Percentiles rank a stretch among this genome's conserved stretches.
phyloP scores from a whole-genome alignment of 2,113 vertebrate species.

The Thamnophis sirtalis region DNA sequence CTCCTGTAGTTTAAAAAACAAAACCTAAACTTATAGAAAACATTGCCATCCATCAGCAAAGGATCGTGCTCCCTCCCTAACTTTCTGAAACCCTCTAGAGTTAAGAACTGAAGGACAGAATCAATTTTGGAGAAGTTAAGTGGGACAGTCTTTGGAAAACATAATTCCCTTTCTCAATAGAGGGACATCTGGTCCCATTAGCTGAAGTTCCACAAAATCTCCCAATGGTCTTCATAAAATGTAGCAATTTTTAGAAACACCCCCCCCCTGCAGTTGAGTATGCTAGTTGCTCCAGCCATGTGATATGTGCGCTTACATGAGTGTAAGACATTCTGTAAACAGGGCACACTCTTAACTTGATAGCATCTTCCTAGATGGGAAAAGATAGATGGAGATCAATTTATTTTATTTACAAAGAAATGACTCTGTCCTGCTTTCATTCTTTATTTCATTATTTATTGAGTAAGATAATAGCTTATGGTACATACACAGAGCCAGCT shows the following conservation, averaged over 20 bases:
- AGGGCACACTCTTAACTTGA: constrained; percentile 34
- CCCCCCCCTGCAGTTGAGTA: background rate
- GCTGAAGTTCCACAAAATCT: constrained; percentile 46
- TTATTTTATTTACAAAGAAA: constrained; percentile 35
- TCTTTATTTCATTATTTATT: constrained; percentile 78
- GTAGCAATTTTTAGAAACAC: constrained; percentile 39
- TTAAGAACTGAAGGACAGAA: constrained; percentile 31
- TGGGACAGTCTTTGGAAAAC: constrained; percentile 50
- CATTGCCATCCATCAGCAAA: background rate
- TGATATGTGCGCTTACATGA: constrained; percentile 9
- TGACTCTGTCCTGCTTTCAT: constrained; percentile 52
- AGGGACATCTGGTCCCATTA: constrained; percentile 62
- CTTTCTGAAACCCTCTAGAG: constrained; percentile 12
- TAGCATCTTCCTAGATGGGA: constrained; percentile 1
- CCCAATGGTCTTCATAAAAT: constrained; percentile 48
- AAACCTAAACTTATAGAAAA: background rate
- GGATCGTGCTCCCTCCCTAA: background rate
- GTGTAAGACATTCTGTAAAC: constrained; percentile 14
- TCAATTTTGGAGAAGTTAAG: constrained; percentile 29
- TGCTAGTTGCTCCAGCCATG: constrained; percentile 26
- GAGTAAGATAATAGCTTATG: constrained; percentile 75
- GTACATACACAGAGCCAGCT: constrained; percentile 75
- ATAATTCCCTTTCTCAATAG: constrained; percentile 49
- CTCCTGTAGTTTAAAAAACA: background rate
- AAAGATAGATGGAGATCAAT: constrained; percentile 26